Evolutionary conservation across 2,113 vertebrate species (phyloP).

Genomic region (Thryonomys swinderianus): DNA sequence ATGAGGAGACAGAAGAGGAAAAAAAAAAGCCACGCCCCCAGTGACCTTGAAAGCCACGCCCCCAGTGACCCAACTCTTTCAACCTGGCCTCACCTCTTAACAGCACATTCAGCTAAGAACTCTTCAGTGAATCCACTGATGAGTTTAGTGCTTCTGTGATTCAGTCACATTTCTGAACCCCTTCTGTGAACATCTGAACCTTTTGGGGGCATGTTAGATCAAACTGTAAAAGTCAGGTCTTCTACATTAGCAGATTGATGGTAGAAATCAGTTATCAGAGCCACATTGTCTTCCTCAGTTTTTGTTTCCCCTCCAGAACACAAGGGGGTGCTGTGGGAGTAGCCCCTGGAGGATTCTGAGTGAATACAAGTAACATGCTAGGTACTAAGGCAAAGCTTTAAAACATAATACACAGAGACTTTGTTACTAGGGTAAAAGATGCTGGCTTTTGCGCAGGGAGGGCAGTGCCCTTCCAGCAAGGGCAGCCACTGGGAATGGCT

Average conservation of each 20-base stretch:
- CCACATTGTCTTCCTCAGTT: too few species aligned
- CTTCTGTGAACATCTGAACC: neutral
- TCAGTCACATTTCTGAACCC: neutral
- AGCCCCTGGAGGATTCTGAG: neutral
- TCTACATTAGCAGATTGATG: neutral
- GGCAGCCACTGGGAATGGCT: neutral
- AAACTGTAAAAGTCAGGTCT: neutral
- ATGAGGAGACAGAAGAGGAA: neutral
- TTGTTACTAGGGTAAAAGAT: neutral
- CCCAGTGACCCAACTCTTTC: neutral
- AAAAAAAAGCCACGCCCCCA: neutral
- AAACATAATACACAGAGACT: neutral
- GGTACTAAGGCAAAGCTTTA: neutral
- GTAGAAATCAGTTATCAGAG: neutral
- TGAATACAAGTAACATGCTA: neutral
- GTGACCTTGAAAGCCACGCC: too few species aligned
- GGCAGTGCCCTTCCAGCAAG: neutral
- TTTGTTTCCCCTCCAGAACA: neutral
- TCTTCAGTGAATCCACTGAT: neutral
- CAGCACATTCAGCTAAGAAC: neutral
- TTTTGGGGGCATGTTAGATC: neutral
- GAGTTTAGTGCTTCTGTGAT: neutral
- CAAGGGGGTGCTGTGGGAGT: neutral
- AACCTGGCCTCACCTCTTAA: neutral
- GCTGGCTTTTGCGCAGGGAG: neutral